Percentiles rank a stretch among this genome's conserved stretches.
Conservation (phyloP, 2,888 invertebrate species). For the Lithodes maja region DNA sequence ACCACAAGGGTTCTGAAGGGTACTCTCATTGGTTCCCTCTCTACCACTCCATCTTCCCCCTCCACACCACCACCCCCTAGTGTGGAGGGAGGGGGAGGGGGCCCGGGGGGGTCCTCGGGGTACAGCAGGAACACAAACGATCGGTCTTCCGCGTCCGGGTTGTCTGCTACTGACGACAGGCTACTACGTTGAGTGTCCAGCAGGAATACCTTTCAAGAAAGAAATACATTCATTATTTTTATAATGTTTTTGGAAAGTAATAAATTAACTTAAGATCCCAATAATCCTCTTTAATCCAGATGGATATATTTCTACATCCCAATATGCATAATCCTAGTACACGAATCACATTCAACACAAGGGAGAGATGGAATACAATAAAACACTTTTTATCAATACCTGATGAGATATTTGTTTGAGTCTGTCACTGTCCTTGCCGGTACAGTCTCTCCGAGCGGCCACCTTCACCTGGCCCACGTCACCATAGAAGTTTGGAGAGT, state of each 20-base stretch:
- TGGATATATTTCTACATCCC: not conserved
- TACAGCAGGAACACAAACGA: conserved; percentile 93
- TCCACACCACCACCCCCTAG: not conserved
- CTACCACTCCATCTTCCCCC: not conserved
- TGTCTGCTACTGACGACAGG: conserved; percentile 33
- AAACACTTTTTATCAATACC: conserved; percentile 76
- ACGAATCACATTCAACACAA: too few relatives aligned
- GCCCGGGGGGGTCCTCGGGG: conserved; percentile 74
- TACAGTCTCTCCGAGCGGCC: conserved; percentile 91
- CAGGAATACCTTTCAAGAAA: conserved; percentile 78
- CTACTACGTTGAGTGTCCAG: conserved; percentile 78
- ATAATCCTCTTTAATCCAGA: not conserved
- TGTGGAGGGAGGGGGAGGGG: not conserved
- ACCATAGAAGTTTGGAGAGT: conserved; percentile 95
- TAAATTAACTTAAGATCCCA: not conserved
- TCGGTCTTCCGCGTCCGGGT: conserved; percentile 81
- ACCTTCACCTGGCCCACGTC: conserved; percentile 91
- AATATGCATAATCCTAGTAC: too few relatives aligned
- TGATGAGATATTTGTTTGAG: conserved; percentile 92
- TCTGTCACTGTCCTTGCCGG: conserved; percentile 87
- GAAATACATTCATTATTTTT: not conserved
- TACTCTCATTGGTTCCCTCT: conserved; percentile 79
- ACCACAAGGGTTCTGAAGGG: conserved; percentile 91
- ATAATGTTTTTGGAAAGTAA: not conserved
- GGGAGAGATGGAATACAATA: too few relatives aligned